Conservation (phyloP, 2,113 vertebrate genomes). For the Clinocottus analis region DNA sequence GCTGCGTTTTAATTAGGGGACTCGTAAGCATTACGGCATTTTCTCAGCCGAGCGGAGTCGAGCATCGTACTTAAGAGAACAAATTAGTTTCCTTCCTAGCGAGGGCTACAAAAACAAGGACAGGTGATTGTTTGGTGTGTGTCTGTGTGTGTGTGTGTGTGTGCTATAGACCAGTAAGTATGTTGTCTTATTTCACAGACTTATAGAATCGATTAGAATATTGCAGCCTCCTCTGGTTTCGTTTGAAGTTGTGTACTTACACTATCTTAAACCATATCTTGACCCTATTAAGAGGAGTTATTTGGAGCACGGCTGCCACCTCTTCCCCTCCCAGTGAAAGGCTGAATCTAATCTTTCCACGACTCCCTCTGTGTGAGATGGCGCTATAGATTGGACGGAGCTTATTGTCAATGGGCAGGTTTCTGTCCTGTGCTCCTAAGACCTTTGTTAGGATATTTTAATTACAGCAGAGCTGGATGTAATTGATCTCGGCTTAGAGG, state of each 20-base stretch:
- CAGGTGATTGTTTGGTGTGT: neutral
- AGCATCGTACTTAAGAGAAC: conserved; percentile 74
- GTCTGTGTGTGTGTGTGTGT: no score
- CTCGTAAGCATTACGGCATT: conserved; percentile 78
- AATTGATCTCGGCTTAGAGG: conserved; percentile 83
- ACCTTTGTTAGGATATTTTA: conserved; percentile 84
- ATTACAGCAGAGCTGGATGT: conserved; percentile 82
- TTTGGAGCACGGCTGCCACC: conserved; percentile 19
- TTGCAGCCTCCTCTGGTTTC: conserved; percentile 12
- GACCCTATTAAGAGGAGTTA: conserved; percentile 36
- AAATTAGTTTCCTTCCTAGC: conserved; percentile 71
- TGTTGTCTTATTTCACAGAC: conserved; percentile 29
- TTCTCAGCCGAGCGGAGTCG: conserved; percentile 70
- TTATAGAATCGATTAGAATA: conserved; percentile 18
- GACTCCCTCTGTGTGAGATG: conserved; percentile 61
- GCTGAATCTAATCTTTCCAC: conserved; percentile 30
- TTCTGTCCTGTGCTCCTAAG: conserved; percentile 75
- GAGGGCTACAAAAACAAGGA: conserved; percentile 41
- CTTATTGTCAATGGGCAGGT: conserved; percentile 67
- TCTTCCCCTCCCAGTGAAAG: conserved; percentile 35
- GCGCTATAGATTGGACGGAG: conserved; percentile 60
- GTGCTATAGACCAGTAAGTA: neutral
- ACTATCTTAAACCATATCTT: conserved; percentile 40
- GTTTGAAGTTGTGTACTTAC: neutral
- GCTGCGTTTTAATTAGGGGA: conserved; percentile 83